A percentile compares a stretch with the other conserved stretches of the same genome.
phyloP scores from a whole-genome alignment of 2,888 invertebrate genomes.

The Apodemia duryi region DNA sequence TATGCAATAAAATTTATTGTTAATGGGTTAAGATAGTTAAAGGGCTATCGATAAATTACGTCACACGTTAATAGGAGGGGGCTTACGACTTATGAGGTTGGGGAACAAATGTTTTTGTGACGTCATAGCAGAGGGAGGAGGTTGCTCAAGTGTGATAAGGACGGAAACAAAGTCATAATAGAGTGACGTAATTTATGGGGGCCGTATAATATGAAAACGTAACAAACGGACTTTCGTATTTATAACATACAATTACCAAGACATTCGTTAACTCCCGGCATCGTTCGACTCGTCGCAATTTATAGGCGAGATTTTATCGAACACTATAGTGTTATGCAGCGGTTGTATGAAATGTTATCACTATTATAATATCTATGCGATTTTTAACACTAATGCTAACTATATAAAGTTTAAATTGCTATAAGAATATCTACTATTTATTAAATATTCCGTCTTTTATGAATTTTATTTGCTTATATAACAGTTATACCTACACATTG shows the following conservation, averaged over 20 bases:
- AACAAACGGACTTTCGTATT: neutral
- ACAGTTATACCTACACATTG: neutral
- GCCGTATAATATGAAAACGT: too few species aligned
- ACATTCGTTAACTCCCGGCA: constrained; percentile 1
- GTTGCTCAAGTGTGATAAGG: too few species aligned
- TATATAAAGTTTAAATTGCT: constrained; percentile 14
- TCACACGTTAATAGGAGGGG: too few species aligned
- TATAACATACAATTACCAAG: neutral
- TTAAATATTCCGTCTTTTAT: constrained; percentile 11
- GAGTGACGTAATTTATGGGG: too few species aligned
- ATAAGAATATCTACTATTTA: constrained; percentile 15
- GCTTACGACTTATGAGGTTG: too few species aligned
- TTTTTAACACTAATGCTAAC: constrained; percentile 11
- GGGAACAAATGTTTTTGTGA: too few species aligned
- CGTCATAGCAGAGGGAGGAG: too few species aligned
- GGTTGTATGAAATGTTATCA: constrained; percentile 14
- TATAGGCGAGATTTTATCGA: constrained; percentile 5
- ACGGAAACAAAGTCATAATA: too few species aligned
- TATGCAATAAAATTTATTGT: too few species aligned
- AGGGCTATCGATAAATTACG: too few species aligned
- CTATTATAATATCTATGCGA: constrained; percentile 16
- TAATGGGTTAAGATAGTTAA: too few species aligned
- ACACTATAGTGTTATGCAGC: constrained; percentile 1
- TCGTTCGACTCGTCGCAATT: neutral
- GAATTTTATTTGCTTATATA: constrained; percentile 4